A percentile compares a stretch with the other conserved stretches of the same genome.
phyloP scores from a whole-genome alignment of 1,140 invertebrate genomes.

The Atta cephalotes region DNA sequence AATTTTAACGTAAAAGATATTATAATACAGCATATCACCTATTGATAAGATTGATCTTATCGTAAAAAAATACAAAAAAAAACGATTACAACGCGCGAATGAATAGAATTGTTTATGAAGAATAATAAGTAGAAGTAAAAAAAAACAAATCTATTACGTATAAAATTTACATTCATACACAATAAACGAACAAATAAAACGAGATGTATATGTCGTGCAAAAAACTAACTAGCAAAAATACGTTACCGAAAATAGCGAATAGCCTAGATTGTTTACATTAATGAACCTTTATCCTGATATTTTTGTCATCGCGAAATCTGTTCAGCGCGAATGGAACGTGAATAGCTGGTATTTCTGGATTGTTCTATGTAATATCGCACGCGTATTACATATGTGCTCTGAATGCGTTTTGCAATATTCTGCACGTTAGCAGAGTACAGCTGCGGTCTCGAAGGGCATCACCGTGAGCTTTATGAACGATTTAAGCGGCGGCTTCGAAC shows the following conservation, averaged over 20 bases:
- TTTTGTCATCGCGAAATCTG: background rate
- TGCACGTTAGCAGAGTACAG: constrained; percentile 3
- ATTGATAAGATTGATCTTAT: constrained; percentile 33
- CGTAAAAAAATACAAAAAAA: constrained; percentile 4
- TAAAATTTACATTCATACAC: background rate
- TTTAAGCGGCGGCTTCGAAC: constrained; percentile 65
- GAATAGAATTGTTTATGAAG: background rate
- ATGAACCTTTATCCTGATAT: background rate
- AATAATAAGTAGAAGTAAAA: background rate
- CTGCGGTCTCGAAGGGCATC: constrained; percentile 3
- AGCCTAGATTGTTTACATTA: background rate
- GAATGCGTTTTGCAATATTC: constrained; percentile 31
- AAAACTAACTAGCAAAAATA: background rate
- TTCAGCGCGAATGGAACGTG: background rate
- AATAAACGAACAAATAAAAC: background rate
- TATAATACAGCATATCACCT: background rate
- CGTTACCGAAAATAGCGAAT: background rate
- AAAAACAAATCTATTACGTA: background rate
- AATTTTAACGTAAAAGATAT: constrained; percentile 12
- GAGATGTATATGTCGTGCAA: background rate
- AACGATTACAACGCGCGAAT: background rate
- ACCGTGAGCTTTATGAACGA: constrained; percentile 65
- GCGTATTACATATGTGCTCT: background rate
- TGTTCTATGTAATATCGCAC: background rate
- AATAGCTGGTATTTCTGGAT: background rate